These are phyloP conservation scores for Leucophenga montana DNA, from an alignment of 2,888 invertebrate species.

Conservation along the genomic window DNA sequence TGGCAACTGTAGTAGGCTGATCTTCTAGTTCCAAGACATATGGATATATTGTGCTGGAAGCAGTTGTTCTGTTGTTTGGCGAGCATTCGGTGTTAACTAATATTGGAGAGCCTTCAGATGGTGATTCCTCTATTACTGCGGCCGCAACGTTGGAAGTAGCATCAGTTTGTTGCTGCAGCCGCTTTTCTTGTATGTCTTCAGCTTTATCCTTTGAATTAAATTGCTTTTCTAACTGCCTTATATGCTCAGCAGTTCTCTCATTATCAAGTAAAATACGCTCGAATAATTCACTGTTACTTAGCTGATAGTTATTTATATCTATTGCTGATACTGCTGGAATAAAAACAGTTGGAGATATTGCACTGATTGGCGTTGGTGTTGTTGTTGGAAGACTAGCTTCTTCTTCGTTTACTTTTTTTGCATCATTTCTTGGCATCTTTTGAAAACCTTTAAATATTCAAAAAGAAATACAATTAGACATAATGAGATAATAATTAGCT, in stretches of 20 bases:
- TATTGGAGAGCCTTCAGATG: neutral
- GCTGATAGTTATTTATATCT: neutral
- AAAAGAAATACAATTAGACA: neutral
- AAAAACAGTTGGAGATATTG: conserved; percentile 16
- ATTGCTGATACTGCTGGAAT: too few relatives aligned
- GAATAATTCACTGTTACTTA: conserved; percentile 4
- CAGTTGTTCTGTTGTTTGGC: conserved; percentile 26
- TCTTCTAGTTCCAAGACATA: conserved; percentile 24
- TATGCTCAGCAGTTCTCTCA: conserved; percentile 31
- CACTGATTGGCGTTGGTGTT: conserved; percentile 36
- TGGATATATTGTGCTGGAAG: neutral
- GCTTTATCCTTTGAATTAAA: conserved; percentile 30
- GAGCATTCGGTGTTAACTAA: neutral
- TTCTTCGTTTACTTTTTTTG: conserved; percentile 68
- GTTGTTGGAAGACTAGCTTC: conserved; percentile 66
- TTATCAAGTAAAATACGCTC: neutral
- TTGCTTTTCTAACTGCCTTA: conserved; percentile 21
- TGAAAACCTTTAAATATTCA: conserved; percentile 21
- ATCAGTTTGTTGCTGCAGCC: conserved; percentile 10
- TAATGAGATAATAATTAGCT: too few relatives aligned
- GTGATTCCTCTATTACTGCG: conserved; percentile 24
- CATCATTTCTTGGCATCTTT: conserved; percentile 73
- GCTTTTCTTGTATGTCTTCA: conserved; percentile 32
- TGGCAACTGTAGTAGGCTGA: neutral
- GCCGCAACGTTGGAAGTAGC: conserved; percentile 10